Evolutionary conservation across 2,113 vertebrate genomes (phyloP).

Genomic region (Otolemur garnettii): DNA sequence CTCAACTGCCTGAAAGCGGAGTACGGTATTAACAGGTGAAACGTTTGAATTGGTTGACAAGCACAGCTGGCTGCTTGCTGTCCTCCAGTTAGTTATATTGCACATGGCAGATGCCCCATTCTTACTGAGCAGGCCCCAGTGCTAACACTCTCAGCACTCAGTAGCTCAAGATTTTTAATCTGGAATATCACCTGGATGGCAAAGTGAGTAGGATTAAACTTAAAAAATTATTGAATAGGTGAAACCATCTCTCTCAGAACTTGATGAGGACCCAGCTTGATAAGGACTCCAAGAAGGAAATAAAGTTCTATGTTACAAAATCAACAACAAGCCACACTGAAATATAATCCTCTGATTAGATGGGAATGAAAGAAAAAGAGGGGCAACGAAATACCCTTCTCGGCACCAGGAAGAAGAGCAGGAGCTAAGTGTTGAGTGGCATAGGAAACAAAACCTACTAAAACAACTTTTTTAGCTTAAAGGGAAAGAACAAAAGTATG

Average conservation of each 20-base stretch:
- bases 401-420: neutral
- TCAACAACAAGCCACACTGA: neutral
- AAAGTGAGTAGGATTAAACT: slow-evolving; percentile 8
- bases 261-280: neutral
- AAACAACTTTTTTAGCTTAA: neutral
- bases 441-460: neutral
- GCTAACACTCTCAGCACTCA: neutral
- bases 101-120: neutral
- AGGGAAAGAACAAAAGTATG: neutral
- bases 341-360: neutral
- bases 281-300: neutral
- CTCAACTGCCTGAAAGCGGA: neutral
- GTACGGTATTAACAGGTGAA: neutral
- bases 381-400: neutral
- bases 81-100: neutral
- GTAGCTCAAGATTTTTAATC: slow-evolving; percentile 20
- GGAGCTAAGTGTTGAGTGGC: neutral
- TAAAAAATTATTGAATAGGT: neutral
- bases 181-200: slow-evolving; percentile 4
- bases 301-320: slow-evolving; percentile 14
- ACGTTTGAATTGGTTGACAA: neutral
- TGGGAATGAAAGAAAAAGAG: neutral
- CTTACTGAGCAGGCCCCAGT: neutral
- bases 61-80: neutral
- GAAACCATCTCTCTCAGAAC: neutral